Conservation (phyloP, 2,888 invertebrate genomes). For the Dryadula phaetusa region DNA sequence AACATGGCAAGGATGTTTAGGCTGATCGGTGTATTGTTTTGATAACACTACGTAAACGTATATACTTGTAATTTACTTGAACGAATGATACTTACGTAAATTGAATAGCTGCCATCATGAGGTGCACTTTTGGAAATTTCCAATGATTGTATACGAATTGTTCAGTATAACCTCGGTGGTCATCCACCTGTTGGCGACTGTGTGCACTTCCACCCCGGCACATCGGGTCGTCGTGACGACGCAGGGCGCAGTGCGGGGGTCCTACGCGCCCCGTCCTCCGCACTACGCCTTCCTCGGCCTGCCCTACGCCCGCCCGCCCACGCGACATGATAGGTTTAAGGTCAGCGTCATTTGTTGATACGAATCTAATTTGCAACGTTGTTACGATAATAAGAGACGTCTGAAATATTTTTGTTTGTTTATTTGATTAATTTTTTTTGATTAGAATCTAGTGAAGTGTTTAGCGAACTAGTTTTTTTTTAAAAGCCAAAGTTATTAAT, state of each 20-base stretch:
- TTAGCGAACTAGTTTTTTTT: background rate
- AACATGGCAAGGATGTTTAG: slow-evolving; percentile 13
- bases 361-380: slow-evolving; percentile 52
- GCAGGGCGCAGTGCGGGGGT: slow-evolving; percentile 71
- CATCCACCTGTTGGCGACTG: slow-evolving; percentile 39
- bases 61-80: slow-evolving; percentile 4
- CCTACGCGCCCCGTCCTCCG: slow-evolving; percentile 59
- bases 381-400: slow-evolving; percentile 46
- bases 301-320: slow-evolving; percentile 70
- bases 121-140: background rate
- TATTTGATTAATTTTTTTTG: background rate
- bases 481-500: too few relatives aligned
- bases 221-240: slow-evolving; percentile 64
- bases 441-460: background rate
- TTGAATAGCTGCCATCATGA: background rate
- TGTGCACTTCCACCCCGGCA: slow-evolving; percentile 34
- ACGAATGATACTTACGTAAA: background rate
- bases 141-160: background rate
- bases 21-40: background rate
- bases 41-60: background rate
- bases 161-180: background rate
- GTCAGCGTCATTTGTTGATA: slow-evolving; percentile 63
- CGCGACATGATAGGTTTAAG: slow-evolving; percentile 65
- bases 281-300: slow-evolving; percentile 74
- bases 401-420: slow-evolving; percentile 3